Percentiles rank a stretch among this genome's conserved stretches.
Conservation (phyloP, 2,113 vertebrate genomes). For the Hiodon alosoides region DNA sequence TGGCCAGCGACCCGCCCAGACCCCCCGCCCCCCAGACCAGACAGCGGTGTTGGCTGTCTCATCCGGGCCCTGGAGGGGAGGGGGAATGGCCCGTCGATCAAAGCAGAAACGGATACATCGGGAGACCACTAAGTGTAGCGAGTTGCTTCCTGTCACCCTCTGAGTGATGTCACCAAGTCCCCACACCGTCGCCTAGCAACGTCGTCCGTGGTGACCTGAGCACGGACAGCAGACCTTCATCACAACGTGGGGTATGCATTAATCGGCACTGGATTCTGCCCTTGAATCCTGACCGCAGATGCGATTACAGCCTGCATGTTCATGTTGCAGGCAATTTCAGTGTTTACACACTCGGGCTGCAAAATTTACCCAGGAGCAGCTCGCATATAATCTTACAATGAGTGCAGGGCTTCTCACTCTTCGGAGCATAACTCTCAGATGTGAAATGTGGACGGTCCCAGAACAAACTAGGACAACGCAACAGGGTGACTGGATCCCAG, state of each 20-base stretch:
- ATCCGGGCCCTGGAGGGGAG: background rate
- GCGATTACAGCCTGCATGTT: no score
- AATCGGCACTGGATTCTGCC: no score
- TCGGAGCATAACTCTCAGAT: no score
- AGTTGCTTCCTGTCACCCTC: background rate
- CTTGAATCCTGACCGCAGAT: no score
- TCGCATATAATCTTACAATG: no score
- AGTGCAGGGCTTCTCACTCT: no score
- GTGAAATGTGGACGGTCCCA: no score
- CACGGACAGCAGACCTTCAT: background rate
- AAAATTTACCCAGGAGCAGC: no score
- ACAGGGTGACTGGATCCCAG: no score
- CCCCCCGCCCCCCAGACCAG: background rate
- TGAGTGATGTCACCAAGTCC: background rate
- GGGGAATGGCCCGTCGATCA: background rate
- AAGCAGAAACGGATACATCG: background rate
- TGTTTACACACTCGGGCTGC: no score
- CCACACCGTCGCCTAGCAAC: conserved; percentile 14
- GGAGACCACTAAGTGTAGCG: background rate
- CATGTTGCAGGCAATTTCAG: no score
- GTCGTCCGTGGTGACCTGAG: background rate
- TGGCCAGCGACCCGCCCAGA: background rate
- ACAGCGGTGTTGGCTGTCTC: background rate
- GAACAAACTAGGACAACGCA: no score
- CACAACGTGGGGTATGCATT: background rate